phyloP scores from a whole-genome alignment of 2,888 invertebrate genomes.

The Tiphia femorata region DNA sequence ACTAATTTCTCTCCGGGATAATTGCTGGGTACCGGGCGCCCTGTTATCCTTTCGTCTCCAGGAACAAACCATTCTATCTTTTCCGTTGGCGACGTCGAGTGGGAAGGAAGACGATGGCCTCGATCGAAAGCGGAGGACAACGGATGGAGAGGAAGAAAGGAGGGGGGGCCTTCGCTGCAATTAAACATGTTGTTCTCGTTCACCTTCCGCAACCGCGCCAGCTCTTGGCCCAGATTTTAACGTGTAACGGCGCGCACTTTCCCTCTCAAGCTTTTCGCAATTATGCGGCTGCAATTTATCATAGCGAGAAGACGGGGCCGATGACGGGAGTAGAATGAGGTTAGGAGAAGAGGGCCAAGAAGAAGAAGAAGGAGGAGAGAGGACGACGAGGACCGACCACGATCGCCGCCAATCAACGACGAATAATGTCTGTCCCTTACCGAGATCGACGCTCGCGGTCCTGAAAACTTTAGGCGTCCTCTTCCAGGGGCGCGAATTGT shows the following conservation, averaged over 20 bases:
- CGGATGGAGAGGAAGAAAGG: neutral
- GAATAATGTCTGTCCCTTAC: too few relatives aligned
- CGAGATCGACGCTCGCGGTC: too few relatives aligned
- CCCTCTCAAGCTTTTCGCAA: conserved; percentile 35
- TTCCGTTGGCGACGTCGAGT: conserved; percentile 5
- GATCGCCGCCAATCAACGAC: too few relatives aligned
- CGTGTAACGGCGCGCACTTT: conserved; percentile 33
- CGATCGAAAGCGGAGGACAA: too few relatives aligned
- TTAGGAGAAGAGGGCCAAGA: too few relatives aligned
- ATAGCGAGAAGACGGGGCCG: conserved; percentile 15
- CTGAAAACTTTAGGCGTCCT: too few relatives aligned
- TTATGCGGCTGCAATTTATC: conserved; percentile 41
- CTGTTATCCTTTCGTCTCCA: conserved; percentile 21
- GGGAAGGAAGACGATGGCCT: too few relatives aligned
- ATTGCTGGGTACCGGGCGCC: conserved; percentile 24
- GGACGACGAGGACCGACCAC: too few relatives aligned
- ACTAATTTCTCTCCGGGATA: conserved; percentile 34
- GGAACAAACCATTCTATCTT: conserved; percentile 18
- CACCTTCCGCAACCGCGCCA: conserved; percentile 14
- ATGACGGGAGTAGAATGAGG: too few relatives aligned
- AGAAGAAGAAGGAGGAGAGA: too few relatives aligned
- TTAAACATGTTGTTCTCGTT: conserved; percentile 42
- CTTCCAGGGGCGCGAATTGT: too few relatives aligned
- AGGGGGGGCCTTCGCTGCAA: conserved; percentile 31
- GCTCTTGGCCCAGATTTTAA: conserved; percentile 36